These are phyloP conservation scores for Drosophila nigromelanica DNA, from an alignment of 1,140 invertebrate species.

Conservation along the genomic window DNA sequence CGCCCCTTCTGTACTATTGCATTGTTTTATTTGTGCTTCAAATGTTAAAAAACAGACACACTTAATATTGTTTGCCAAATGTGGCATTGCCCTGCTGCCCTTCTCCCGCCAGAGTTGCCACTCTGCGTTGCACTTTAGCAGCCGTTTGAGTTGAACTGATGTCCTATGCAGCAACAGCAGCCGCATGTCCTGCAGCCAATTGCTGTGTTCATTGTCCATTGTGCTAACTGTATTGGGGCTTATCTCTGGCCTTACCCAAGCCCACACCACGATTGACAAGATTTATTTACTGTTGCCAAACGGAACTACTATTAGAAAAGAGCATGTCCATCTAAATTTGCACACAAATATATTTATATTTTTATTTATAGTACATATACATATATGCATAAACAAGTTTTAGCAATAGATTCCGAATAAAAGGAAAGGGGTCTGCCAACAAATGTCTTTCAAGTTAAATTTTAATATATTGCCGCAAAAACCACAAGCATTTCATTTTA, in stretches of 20 bases:
- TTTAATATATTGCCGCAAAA: constrained; percentile 61
- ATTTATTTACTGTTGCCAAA: constrained; percentile 56
- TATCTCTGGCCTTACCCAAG: constrained; percentile 46
- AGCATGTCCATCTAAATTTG: constrained; percentile 13
- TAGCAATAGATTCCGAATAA: constrained; percentile 12
- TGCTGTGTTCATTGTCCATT: constrained; percentile 34
- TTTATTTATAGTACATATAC: neutral
- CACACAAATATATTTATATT: neutral
- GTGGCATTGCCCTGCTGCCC: constrained; percentile 23
- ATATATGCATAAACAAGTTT: constrained; percentile 3
- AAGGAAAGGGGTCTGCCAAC: constrained; percentile 15
- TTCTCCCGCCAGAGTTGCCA: neutral
- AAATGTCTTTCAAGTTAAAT: constrained; percentile 51
- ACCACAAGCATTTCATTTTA: constrained; percentile 48
- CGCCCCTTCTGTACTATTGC: constrained; percentile 4
- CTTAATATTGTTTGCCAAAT: constrained; percentile 64
- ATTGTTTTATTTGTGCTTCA: constrained; percentile 58
- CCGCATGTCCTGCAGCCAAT: constrained; percentile 57
- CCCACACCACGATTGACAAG: constrained; percentile 36
- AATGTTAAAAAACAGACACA: constrained; percentile 60
- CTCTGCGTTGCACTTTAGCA: constrained; percentile 46
- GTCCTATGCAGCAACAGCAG: constrained; percentile 8
- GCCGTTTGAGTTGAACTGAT: constrained; percentile 36
- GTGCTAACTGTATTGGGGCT: constrained; percentile 35
- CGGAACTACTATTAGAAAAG: constrained; percentile 45